A percentile compares a stretch with the other conserved stretches of the same genome.
phyloP scores from a whole-genome alignment of 2,797 vertebrate species.

The Petrocephalus sullivani region DNA sequence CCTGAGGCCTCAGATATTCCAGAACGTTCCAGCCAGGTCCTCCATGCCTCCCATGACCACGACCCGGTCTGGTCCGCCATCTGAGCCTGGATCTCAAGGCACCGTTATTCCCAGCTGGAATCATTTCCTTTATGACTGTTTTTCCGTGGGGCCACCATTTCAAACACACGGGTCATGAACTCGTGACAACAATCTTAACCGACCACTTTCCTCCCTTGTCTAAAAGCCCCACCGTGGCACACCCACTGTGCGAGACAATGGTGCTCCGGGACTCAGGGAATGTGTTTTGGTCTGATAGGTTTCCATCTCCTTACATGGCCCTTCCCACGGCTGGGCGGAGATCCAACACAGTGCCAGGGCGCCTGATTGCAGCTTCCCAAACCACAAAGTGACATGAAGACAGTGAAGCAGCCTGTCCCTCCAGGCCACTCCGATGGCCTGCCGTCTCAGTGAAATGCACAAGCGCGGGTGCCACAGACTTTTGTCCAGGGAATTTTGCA shows the following conservation, averaged over 20 bases:
- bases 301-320: not conserved
- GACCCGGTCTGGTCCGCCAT: not conserved
- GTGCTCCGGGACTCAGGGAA: not conserved
- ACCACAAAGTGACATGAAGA: not conserved
- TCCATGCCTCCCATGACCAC: not conserved
- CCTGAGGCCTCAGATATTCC: not conserved
- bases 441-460: not conserved
- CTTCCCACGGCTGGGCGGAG: not conserved
- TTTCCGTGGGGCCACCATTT: not conserved
- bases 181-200: constrained; percentile 9
- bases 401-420: not conserved
- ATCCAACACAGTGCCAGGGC: not conserved
- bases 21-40: not conserved
- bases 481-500: not conserved
- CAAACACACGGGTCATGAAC: not conserved
- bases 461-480: not conserved
- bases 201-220: constrained; percentile 2
- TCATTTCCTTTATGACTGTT: not conserved
- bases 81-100: not conserved
- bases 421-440: not conserved
- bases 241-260: not conserved
- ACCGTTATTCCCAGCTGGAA: not conserved
- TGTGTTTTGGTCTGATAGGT: constrained; percentile 4
- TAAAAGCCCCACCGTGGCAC: not conserved
- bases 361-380: not conserved